phyloP scores from a whole-genome alignment of 2,888 invertebrate genomes.

The Drosophila mayaguana region DNA sequence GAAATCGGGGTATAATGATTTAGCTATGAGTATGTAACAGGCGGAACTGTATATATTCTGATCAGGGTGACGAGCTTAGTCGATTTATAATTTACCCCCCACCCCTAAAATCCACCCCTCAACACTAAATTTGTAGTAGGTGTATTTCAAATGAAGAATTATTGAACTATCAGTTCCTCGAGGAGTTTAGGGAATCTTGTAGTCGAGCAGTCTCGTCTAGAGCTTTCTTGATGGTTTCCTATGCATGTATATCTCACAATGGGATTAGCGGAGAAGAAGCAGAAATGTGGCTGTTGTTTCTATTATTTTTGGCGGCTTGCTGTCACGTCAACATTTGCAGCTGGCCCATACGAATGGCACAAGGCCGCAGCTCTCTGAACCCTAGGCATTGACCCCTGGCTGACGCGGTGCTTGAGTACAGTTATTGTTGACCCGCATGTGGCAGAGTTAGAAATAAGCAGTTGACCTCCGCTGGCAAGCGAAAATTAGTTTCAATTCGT shows the following conservation, averaged over 20 bases:
- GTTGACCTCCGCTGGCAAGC: conserved; percentile 10
- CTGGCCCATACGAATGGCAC: conserved; percentile 10
- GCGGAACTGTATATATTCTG: too few species aligned
- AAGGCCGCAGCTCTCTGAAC: conserved; percentile 13
- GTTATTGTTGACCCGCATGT: conserved; percentile 11
- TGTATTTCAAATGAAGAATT: too few species aligned
- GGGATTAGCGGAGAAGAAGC: neutral
- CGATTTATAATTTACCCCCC: too few species aligned
- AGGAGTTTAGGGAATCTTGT: too few species aligned
- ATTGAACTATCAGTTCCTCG: too few species aligned
- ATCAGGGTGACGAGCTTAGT: too few species aligned
- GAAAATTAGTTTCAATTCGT: conserved; percentile 3
- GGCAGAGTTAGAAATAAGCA: neutral
- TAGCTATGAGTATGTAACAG: too few species aligned
- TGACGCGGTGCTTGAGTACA: neutral
- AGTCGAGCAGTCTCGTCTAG: too few species aligned
- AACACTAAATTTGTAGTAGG: too few species aligned
- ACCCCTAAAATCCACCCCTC: too few species aligned
- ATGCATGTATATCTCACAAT: neutral
- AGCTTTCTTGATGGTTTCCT: too few species aligned
- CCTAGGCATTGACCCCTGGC: neutral
- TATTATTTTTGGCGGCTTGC: neutral
- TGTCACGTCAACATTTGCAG: neutral
- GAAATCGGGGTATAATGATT: too few species aligned
- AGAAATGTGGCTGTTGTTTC: neutral